phyloP scores from a whole-genome alignment of 2,888 invertebrate species.

The Pseudococcus viburni region DNA sequence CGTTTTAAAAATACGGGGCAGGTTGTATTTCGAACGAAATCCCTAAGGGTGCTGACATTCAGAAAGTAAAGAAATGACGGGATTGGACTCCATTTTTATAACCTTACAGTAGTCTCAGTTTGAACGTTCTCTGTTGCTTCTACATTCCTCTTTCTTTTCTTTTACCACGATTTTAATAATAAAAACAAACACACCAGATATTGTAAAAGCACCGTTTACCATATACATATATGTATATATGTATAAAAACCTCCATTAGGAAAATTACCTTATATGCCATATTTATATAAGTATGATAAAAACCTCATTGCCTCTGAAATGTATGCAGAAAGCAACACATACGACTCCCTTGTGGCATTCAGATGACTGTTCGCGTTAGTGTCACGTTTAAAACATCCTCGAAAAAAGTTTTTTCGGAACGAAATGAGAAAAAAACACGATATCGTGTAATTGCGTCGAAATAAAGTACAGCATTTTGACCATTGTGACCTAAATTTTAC shows the following conservation, averaged over 20 bases:
- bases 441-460: constrained; percentile 54
- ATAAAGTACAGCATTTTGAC: constrained; percentile 47
- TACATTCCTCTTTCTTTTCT: constrained; percentile 49
- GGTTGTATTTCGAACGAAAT: constrained; percentile 53
- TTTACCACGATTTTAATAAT: constrained; percentile 52
- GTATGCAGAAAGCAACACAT: constrained; percentile 64
- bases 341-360: constrained; percentile 63
- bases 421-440: constrained; percentile 60
- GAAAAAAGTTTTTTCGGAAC: constrained; percentile 46
- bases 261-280: constrained; percentile 66
- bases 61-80: constrained; percentile 62
- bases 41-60: constrained; percentile 64
- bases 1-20: constrained; percentile 60
- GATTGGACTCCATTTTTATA: constrained; percentile 63
- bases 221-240: constrained; percentile 51
- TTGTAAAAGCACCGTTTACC: constrained; percentile 60
- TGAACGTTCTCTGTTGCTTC: constrained; percentile 50
- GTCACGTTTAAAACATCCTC: constrained; percentile 65
- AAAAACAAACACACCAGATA: constrained; percentile 54
- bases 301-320: constrained; percentile 64
- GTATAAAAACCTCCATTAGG: constrained; percentile 65
- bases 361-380: constrained; percentile 63
- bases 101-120: constrained; percentile 56
- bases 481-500: constrained; percentile 53
- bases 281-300: constrained; percentile 64